Conservation (phyloP, 2,888 invertebrate genomes). For the Rapana venosa region DNA sequence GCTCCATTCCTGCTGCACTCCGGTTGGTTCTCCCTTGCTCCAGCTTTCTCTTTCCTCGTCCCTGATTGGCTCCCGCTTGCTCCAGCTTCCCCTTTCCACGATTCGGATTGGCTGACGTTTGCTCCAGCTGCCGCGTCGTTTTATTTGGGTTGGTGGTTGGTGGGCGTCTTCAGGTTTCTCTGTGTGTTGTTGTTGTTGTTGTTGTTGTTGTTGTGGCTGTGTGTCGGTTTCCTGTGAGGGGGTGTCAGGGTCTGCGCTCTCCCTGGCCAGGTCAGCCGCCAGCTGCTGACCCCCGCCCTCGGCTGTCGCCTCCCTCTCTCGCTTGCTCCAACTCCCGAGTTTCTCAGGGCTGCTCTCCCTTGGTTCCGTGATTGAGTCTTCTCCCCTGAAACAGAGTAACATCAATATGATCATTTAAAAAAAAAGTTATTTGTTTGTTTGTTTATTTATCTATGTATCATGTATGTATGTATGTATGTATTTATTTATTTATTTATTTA, state of each 20-base stretch:
- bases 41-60: slow-evolving; percentile 15
- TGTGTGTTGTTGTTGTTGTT: neutral
- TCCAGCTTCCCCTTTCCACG: slow-evolving; percentile 20
- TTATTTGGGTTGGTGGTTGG: neutral
- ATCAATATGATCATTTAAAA: neutral
- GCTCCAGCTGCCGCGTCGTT: slow-evolving; percentile 23
- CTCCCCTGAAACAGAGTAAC: neutral
- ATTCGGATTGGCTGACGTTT: slow-evolving; percentile 23
- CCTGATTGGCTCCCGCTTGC: neutral
- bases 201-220: neutral
- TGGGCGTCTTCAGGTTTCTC: slow-evolving; percentile 32
- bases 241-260: neutral
- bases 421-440: neutral
- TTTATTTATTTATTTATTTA: neutral
- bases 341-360: neutral
- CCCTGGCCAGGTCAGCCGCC: neutral
- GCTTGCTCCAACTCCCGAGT: slow-evolving; percentile 29
- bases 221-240: neutral
- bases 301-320: neutral
- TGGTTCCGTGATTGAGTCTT: too few species aligned
- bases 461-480: neutral
- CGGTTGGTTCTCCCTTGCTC: slow-evolving; percentile 16
- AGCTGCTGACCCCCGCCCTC: neutral
- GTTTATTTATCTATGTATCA: neutral
- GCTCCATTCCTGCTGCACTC: neutral